These are phyloP conservation scores for Heliornis fulica DNA, from an alignment of 2,113 vertebrate genomes.

Conservation along the genomic window DNA sequence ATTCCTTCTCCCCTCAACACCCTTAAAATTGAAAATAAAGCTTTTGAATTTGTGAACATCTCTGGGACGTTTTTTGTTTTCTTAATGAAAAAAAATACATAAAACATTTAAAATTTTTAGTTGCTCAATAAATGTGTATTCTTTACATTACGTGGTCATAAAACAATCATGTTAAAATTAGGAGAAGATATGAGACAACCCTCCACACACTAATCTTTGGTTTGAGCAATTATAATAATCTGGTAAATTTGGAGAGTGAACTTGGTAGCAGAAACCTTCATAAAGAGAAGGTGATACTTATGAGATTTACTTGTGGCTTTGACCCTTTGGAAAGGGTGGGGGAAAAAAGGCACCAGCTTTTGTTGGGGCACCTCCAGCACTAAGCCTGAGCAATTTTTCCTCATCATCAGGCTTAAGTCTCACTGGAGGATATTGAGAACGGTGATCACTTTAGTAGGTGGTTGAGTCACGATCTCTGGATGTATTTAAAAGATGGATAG, in stretches of 20 bases:
- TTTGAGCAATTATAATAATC: not conserved
- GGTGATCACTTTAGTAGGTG: not conserved
- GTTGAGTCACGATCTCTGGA: no score
- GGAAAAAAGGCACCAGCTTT: not conserved
- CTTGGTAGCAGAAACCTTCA: not conserved
- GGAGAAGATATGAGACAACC: not conserved
- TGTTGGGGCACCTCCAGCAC: not conserved
- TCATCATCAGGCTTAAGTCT: not conserved
- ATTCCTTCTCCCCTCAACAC: accelerated
- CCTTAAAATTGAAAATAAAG: not conserved
- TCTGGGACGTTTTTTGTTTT: not conserved
- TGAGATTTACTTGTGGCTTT: not conserved
- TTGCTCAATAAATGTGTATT: not conserved
- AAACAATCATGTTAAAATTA: not conserved
- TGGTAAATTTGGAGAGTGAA: not conserved
- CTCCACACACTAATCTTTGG: not conserved
- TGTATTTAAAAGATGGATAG: no score
- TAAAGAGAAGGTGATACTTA: not conserved
- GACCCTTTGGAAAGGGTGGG: not conserved
- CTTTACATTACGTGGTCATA: not conserved
- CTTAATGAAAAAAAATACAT: not conserved
- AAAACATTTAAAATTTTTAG: not conserved
- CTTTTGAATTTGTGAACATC: not conserved
- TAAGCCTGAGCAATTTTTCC: not conserved
- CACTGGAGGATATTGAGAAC: not conserved